Conservation (phyloP, 1,140 invertebrate species). For the Drosophila takahashii region DNA sequence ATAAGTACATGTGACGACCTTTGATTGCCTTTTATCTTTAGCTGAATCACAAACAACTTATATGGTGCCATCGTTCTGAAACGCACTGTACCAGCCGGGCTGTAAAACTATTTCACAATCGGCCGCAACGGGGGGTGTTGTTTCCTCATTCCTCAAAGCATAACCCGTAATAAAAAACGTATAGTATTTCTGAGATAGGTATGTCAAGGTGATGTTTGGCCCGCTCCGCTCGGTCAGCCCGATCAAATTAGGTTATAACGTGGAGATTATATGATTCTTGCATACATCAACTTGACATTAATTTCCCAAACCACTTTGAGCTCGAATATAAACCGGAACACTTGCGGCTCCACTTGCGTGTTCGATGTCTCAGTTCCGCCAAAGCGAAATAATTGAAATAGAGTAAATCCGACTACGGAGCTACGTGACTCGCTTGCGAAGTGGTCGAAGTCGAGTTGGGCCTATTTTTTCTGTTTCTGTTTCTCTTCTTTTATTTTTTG, state of each 20-base stretch:
- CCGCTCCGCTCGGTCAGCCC: constrained; percentile 1
- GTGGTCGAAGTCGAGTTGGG: neutral
- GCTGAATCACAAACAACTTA: constrained; percentile 22
- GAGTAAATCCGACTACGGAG: constrained; percentile 35
- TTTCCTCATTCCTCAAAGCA: constrained; percentile 48
- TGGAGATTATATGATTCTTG: constrained; percentile 52
- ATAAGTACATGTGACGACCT: neutral
- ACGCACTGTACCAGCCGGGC: constrained; percentile 4
- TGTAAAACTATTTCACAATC: constrained; percentile 45
- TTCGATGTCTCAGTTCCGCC: constrained; percentile 50
- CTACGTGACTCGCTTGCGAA: constrained; percentile 45
- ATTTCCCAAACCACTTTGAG: constrained; percentile 41
- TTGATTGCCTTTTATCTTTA: constrained; percentile 16
- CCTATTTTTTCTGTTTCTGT: constrained; percentile 24
- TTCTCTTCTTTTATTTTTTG: constrained; percentile 17
- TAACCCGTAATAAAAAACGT: constrained; percentile 35
- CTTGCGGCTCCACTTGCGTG: constrained; percentile 54
- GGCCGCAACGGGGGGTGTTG: constrained; percentile 4
- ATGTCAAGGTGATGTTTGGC: constrained; percentile 73
- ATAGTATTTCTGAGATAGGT: constrained; percentile 47
- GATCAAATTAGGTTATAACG: constrained; percentile 66
- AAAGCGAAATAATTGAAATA: constrained; percentile 53
- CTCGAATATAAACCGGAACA: constrained; percentile 52
- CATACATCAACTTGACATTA: constrained; percentile 57
- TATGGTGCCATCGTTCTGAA: constrained; percentile 1